phyloP scores from a whole-genome alignment of 2,113 vertebrate species.

The Hippopotamus amphibius region DNA sequence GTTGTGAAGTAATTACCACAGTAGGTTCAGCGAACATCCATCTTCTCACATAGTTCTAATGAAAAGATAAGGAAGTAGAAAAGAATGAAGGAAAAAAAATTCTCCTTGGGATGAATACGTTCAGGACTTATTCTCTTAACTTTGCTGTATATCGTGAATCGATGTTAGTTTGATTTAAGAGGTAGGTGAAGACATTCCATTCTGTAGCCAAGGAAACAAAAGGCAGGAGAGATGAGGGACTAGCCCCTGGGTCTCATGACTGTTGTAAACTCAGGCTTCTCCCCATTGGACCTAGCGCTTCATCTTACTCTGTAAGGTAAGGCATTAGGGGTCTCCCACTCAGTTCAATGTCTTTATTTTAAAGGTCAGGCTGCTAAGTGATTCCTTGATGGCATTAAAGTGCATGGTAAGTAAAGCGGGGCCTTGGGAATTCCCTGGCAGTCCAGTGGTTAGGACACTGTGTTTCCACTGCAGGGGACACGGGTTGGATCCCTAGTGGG shows the following conservation, averaged over 20 bases:
- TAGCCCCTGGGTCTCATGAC: background rate
- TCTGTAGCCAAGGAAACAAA: background rate
- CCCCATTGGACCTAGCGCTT: rapidly evolving
- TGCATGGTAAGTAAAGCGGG: background rate
- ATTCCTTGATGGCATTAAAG: background rate
- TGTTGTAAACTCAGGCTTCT: background rate
- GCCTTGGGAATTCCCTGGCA: too few species aligned
- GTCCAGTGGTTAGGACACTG: too few species aligned
- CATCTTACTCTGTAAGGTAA: background rate
- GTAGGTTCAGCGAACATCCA: background rate
- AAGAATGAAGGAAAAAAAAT: background rate
- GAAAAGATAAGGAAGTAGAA: background rate
- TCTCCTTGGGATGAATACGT: too few species aligned
- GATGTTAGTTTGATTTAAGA: background rate
- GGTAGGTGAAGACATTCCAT: background rate
- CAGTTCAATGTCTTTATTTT: background rate
- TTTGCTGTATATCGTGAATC: background rate
- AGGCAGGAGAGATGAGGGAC: background rate
- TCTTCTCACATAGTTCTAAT: background rate
- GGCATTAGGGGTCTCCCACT: background rate
- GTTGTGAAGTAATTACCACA: background rate
- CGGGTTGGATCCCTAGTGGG: too few species aligned
- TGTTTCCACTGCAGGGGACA: too few species aligned
- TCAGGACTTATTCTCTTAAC: background rate
- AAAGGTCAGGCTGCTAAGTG: background rate